A percentile compares a stretch with the other conserved stretches of the same genome.
These are phyloP conservation scores for Morbakka virulenta DNA, from an alignment of 30 jellyfish, hydroid and myxozoan species.

Conservation along the genomic window DNA sequence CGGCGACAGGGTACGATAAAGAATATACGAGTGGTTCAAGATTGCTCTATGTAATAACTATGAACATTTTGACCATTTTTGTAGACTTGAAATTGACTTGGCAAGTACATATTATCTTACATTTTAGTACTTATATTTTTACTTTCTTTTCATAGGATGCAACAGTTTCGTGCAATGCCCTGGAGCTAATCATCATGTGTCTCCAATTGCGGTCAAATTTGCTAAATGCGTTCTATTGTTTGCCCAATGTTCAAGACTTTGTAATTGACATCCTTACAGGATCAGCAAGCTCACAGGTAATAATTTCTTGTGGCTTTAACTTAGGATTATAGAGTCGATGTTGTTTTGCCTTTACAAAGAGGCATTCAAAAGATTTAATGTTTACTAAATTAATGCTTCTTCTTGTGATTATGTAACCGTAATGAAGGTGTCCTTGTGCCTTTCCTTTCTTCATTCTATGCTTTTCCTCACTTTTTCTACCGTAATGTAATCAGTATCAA, in stretches of 20 bases:
- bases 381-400: no score
- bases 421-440: not conserved
- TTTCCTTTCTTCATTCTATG: not conserved
- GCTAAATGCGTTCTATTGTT: conserved; percentile 68
- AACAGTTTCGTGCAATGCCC: conserved; percentile 57
- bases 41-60: no score
- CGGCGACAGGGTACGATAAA: no score
- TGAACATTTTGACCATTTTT: not conserved
- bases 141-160: no score
- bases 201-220: conserved; percentile 87
- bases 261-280: conserved; percentile 87
- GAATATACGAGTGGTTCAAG: no score
- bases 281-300: conserved; percentile 86
- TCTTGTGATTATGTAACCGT: no score
- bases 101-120: not conserved
- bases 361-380: no score
- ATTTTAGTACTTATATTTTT: not conserved
- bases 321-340: no score
- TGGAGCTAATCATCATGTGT: conserved; percentile 94
- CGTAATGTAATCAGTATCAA: not conserved
- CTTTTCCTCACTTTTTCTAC: not conserved
- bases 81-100: not conserved
- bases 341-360: no score
- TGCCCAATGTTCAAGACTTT: conserved; percentile 84
- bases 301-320: not conserved